These are phyloP conservation scores for Drosophila suboccidentalis DNA, from an alignment of 2,888 invertebrate species.

Conservation along the genomic window DNA sequence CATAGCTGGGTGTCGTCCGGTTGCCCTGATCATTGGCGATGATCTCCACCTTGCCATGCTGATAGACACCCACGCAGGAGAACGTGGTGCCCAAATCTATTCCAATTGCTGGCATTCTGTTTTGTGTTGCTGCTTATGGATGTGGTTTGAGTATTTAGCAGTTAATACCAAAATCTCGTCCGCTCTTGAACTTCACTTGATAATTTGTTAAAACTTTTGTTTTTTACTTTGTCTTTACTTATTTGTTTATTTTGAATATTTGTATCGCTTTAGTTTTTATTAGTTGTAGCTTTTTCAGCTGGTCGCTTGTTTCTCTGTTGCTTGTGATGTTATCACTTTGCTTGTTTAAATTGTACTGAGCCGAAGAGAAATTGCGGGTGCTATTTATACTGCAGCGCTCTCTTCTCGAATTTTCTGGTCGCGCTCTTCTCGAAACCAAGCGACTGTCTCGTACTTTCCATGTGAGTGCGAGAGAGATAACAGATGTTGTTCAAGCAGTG, in stretches of 20 bases:
- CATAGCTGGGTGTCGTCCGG: slow-evolving; percentile 45
- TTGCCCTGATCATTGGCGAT: slow-evolving; percentile 93
- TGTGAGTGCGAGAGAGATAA: neutral
- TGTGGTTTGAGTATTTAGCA: neutral
- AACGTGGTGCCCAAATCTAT: slow-evolving; percentile 86
- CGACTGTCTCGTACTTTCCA: slow-evolving; percentile 27
- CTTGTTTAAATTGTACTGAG: slow-evolving; percentile 64
- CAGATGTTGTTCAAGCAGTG: neutral
- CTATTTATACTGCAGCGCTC: slow-evolving; percentile 64
- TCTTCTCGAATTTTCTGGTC: slow-evolving; percentile 57
- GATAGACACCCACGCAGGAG: slow-evolving; percentile 94
- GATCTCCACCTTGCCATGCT: slow-evolving; percentile 93
- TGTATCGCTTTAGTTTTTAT: neutral
- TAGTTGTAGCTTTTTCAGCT: slow-evolving; percentile 56
- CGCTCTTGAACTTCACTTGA: neutral
- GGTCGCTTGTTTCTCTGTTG: slow-evolving; percentile 34
- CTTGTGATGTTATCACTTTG: slow-evolving; percentile 53
- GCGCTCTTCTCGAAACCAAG: slow-evolving; percentile 45
- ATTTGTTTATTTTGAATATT: neutral
- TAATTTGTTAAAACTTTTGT: neutral
- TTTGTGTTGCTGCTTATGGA: neutral
- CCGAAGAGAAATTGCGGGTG: slow-evolving; percentile 35
- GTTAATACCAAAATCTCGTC: neutral
- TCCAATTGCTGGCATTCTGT: slow-evolving; percentile 88
- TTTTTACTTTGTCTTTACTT: neutral